phyloP scores from a whole-genome alignment of 2,888 invertebrate genomes.

The Acanthacorydalis orientalis region DNA sequence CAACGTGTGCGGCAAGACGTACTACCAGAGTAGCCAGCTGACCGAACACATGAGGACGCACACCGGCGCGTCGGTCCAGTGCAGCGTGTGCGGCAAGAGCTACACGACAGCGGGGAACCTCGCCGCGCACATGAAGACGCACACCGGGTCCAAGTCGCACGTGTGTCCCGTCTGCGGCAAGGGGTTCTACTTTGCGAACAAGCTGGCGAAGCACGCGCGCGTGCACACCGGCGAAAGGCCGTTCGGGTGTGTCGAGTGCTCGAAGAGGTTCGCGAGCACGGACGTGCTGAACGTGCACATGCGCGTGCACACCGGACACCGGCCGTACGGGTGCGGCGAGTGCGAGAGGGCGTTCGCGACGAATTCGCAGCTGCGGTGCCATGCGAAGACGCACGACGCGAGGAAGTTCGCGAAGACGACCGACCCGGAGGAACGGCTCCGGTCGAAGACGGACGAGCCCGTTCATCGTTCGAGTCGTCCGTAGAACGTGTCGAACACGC shows the following conservation, averaged over 20 bases:
- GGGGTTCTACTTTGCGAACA: constrained; percentile 16
- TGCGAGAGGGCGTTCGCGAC: constrained; percentile 14
- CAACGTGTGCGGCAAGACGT: constrained; percentile 16
- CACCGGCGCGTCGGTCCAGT: constrained; percentile 18
- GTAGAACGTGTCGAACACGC: too few relatives aligned
- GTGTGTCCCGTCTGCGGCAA: constrained; percentile 16
- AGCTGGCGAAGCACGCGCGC: constrained; percentile 20
- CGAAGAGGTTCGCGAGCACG: constrained; percentile 13
- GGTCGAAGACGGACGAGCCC: too few relatives aligned
- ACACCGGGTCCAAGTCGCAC: constrained; percentile 15
- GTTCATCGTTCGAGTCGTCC: too few relatives aligned
- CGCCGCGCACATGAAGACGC: constrained; percentile 18
- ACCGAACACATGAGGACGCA: constrained; percentile 15
- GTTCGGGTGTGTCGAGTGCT: constrained; percentile 17
- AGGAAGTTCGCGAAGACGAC: too few relatives aligned
- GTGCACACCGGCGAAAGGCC: constrained; percentile 22
- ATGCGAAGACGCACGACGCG: constrained; percentile 10
- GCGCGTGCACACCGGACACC: constrained; percentile 13
- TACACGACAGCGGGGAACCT: constrained; percentile 15
- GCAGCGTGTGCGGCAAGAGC: constrained; percentile 14
- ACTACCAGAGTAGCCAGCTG: constrained; percentile 14
- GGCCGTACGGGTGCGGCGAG: constrained; percentile 12
- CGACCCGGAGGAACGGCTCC: too few relatives aligned
- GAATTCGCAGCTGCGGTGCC: constrained; percentile 14
- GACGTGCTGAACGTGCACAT: constrained; percentile 14